Base-by-base conservation (phyloP, 2,797 vertebrate species). In the Hippocampus kuda region DNA sequence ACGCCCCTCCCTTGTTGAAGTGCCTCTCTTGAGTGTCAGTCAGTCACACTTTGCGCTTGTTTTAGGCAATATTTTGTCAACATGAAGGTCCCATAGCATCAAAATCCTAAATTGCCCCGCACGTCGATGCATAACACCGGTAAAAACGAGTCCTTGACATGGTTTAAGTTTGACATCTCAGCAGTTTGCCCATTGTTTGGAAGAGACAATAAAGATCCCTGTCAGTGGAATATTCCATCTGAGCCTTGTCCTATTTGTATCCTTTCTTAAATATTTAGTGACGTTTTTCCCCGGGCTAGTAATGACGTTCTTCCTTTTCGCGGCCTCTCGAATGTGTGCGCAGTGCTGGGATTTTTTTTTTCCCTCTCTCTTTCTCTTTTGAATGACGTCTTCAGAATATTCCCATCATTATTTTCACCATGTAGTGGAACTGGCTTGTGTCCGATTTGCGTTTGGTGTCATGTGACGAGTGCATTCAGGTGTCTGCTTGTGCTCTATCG, bases 401-500 rank as follows among this genome's bases (percentile, higher is more conserved):
- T 61, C 54, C 18, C 56, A 15, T 59, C n/a, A 59, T 59, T 59
- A 60, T 16, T 30, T 3, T 27, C 57, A 22, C 34, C 16, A 8
- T 34, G 34, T 7, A 18, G 8, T 62, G 20, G 60, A 20, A 16
- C 15, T 20, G 16, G 48, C 48, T 16, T n/a, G 60, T 11, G 27
- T 38, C 27, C 26, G 9, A 9, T 61, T 34, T 38, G 27, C 38
- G 59, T 61, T 22, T n/a, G 12, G 20, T 22, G 34, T 26, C n/a
- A 11, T 75, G 68, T 72, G 57, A 63, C 57, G 41, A 67, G 48
- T 67, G 65, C 65, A 70, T 38, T 38, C 27, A 44, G 8, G 27
- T 24, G 10, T n/a, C 9, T n/a, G 6, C 42, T 41, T 44, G 10
- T 15, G 62, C 26, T 76, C 57, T 74, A 62, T 66, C 67, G 76